Evolutionary conservation across 2,113 vertebrate species (phyloP).

Genomic region (Chauna torquata): DNA sequence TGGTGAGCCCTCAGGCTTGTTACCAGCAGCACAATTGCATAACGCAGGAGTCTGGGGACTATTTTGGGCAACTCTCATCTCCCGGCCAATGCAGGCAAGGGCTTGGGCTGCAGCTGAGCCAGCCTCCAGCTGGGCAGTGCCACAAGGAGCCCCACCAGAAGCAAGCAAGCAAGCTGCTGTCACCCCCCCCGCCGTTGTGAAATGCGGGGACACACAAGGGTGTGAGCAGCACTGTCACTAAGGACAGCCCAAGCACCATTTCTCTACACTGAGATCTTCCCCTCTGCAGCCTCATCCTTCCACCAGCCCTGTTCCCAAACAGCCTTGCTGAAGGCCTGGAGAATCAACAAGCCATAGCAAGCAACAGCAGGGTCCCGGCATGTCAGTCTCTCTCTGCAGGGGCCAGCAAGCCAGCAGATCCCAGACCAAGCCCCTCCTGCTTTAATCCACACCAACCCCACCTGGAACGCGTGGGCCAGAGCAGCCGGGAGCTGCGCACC

Average conservation of each 20-base stretch:
- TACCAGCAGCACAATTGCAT: background rate
- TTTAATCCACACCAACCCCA: background rate
- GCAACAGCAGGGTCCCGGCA: background rate
- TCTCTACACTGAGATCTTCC: background rate
- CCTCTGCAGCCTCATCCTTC: background rate
- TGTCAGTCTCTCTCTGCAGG: fast-evolving
- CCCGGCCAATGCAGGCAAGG: fast-evolving
- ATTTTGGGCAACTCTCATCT: background rate
- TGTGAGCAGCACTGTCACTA: fast-evolving
- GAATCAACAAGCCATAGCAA: background rate
- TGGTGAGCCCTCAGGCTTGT: background rate
- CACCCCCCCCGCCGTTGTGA: fast-evolving
- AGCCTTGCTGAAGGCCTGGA: background rate
- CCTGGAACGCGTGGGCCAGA: background rate
- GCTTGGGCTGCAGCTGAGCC: background rate
- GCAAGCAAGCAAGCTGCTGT: background rate
- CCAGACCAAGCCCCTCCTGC: background rate
- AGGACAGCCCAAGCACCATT: background rate
- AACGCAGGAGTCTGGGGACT: background rate
- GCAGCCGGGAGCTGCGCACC: fast-evolving
- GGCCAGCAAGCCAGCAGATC: background rate
- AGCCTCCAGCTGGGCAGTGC: background rate
- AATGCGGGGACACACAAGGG: background rate
- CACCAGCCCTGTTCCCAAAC: background rate
- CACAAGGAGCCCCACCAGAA: background rate